Base-by-base conservation (phyloP, 64 coral and sea anemone genomes). In the Acropora tenuis region DNA sequence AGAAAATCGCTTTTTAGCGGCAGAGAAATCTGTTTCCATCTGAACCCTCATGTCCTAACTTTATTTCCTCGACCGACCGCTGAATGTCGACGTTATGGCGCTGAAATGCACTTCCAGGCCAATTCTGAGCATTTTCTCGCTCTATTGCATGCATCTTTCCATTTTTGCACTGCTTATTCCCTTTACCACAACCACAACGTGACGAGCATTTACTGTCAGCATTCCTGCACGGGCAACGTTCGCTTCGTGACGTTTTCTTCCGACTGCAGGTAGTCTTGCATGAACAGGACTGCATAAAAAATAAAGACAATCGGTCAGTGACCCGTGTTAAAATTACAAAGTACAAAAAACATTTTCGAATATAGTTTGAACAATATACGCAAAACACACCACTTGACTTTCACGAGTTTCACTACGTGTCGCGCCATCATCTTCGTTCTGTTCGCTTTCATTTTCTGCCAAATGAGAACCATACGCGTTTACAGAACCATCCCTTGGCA, bases 71-170 rank as follows among this genome's bases (percentile, higher is more conserved):
- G 6, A 50, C 78, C 49, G 78, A 74, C 78, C 82, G 77, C 77
- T 80, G 78, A 73, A 90, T 71, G 47, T 90, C 88, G 30, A 44
- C 78, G 11, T 68, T 77, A 44, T 90, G 88, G 45, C 66, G 55
- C 41, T 90, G 77, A 69, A 90, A 90, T 72, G 89, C 65, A 48
- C 89, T 90, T 12, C 42, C 78, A 17, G 89, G 88, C 58, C 80
- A 83, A 43, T 78, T 82, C 78, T 90, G 79, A 41, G 79, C 78
- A 83, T 90, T 90, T 30, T 75, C 78, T 45, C 78, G 78, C 73
- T 90, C 78, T 63, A 73, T 90, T 47, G 60, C 61, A 17, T 57
- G 16, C n/a, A 50, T 43, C 81, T 83, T 90, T 17, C 89, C 89
- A 73, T 90, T 90, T 44, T 90, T 90, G 61, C 89, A 90, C 10